phyloP scores from a whole-genome alignment of 2,113 vertebrate species.

The Pteruthius melanotis region DNA sequence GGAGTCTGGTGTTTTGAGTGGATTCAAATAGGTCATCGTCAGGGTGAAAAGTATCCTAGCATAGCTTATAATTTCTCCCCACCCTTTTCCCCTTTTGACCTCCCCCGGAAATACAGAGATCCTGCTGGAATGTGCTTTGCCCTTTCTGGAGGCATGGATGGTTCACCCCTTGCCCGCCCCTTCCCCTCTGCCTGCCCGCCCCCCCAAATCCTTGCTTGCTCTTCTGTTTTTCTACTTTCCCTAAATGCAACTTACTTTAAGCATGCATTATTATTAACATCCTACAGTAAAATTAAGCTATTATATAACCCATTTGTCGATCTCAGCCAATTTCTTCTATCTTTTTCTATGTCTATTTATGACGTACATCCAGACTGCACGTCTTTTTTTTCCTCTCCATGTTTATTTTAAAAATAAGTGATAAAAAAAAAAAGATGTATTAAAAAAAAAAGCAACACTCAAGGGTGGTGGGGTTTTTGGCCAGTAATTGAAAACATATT shows the following conservation, averaged over 20 bases:
- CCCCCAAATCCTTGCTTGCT: conserved; percentile 75
- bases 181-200: background rate
- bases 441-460: conserved; percentile 76
- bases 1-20: background rate
- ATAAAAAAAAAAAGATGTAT: conserved; percentile 69
- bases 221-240: conserved; percentile 93
- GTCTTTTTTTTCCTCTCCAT: conserved; percentile 72
- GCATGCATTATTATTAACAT: conserved; percentile 90
- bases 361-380: conserved; percentile 95
- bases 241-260: conserved; percentile 99
- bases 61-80: background rate
- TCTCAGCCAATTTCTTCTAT: conserved; percentile 84
- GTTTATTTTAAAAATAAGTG: conserved; percentile 74
- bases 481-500: conserved; percentile 25
- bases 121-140: conserved; percentile 58
- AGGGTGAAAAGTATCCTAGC: background rate
- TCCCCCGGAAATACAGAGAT: conserved; percentile 16
- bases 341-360: conserved; percentile 78
- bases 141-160: conserved; percentile 66
- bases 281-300: conserved; percentile 77
- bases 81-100: background rate
- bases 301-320: conserved; percentile 78
- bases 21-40: background rate
- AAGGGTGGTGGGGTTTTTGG: conserved; percentile 50
- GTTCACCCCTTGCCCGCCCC: background rate